Evolutionary conservation across 2,888 invertebrate species (phyloP), one percentile per base, ranked within the genome.

Genomic region (Liopterus haemorrhoidalis): DNA sequence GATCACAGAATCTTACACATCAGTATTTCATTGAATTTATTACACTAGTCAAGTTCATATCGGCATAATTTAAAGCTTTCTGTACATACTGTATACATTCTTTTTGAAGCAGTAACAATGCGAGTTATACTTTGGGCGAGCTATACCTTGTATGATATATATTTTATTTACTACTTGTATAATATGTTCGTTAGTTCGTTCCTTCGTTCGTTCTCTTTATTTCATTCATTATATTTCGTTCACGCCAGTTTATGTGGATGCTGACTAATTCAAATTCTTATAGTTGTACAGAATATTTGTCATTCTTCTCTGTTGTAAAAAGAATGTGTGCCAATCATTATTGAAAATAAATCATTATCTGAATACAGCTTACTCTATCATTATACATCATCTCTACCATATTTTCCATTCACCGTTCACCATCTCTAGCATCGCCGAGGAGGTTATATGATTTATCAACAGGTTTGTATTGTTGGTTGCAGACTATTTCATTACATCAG

Each of bases 321-420:
- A 64, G 61, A 66, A 67, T 67, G 66, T 66, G 67, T 67, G 66
- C 67, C 67, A 66, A 67, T 65, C 62, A 65, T 67, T 64, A 66
- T 65, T 66, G 64, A 61, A 66, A 66, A 64, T 63, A 64, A 64
- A 63, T 54, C 55, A 58, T 57, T 44, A 44, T 44, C 38, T 44
- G 44, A 44, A 44, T n/a, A n/a, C n/a, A n/a, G n/a, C n/a, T n/a
- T n/a, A n/a, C n/a, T n/a, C n/a, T n/a, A n/a, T n/a, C n/a, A n/a
- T n/a, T n/a, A n/a, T n/a, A n/a, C n/a, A n/a, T n/a, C n/a, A n/a
- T n/a, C n/a, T n/a, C n/a, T n/a, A n/a, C n/a, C n/a, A n/a, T n/a
- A n/a, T n/a, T n/a, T n/a, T n/a, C n/a, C n/a, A n/a, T n/a, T n/a
- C n/a, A n/a, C n/a, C n/a, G n/a, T n/a, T n/a, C n/a, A n/a, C n/a